These are phyloP conservation scores for Sycophila sp. DNA, from an alignment of 1,140 invertebrate genomes.

Conservation along the genomic window DNA sequence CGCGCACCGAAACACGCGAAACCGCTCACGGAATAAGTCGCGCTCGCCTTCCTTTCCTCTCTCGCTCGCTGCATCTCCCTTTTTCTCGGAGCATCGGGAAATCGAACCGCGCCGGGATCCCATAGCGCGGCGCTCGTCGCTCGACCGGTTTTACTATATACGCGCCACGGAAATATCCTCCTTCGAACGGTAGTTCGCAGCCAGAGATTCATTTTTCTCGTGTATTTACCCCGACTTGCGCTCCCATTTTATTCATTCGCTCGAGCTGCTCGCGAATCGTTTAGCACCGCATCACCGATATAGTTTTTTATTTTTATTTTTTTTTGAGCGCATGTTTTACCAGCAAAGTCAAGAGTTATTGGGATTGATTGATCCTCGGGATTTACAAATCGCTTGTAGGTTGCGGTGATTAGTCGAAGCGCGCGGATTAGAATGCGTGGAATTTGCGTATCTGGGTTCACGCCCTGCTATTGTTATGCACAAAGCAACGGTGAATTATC, in stretches of 20 bases:
- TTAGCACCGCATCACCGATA: no score
- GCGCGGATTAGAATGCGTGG: no score
- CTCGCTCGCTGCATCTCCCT: conserved; percentile 13
- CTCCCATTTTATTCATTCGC: neutral
- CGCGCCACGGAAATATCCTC: conserved; percentile 45
- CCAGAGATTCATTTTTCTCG: conserved; percentile 35
- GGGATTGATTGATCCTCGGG: no score
- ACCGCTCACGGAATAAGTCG: conserved; percentile 41
- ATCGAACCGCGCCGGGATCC: neutral
- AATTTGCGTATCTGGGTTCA: no score
- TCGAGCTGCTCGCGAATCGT: neutral
- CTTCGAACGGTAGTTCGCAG: conserved; percentile 48
- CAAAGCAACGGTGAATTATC: no score
- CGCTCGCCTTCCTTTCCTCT: conserved; percentile 40
- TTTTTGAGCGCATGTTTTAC: no score
- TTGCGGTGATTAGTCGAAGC: no score
- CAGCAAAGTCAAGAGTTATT: no score
- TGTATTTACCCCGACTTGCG: neutral
- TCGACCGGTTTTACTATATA: conserved; percentile 44
- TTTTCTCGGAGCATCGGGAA: conserved; percentile 37
- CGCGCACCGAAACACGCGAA: neutral
- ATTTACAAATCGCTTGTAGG: no score
- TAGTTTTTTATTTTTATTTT: no score
- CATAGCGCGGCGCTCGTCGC: conserved; percentile 11
- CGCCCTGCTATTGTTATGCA: no score